A percentile compares a stretch with the other conserved stretches of the same genome.
phyloP scores from a whole-genome alignment of 2,888 invertebrate species.

The Drosophila gaucha region DNA sequence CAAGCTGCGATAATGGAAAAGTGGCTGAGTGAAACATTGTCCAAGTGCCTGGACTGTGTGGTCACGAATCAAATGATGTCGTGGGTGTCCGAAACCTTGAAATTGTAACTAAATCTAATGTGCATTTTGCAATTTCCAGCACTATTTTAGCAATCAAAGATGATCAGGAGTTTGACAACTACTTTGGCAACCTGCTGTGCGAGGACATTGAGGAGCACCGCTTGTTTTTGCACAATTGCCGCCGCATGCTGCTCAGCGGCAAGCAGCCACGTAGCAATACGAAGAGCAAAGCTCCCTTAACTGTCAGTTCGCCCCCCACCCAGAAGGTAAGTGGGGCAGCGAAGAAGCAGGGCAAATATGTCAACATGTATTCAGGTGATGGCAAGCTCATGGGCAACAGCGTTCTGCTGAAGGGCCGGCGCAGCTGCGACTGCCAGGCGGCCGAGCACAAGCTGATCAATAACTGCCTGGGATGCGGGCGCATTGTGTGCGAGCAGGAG shows the following conservation, averaged over 20 bases:
- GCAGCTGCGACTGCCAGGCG: conserved; percentile 96
- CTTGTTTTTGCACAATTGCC: conserved; percentile 88
- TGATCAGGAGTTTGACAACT: conserved; percentile 90
- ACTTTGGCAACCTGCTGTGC: conserved; percentile 91
- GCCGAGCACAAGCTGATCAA: conserved; percentile 94
- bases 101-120: not conserved
- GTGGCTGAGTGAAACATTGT: conserved; percentile 88
- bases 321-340: conserved; percentile 63
- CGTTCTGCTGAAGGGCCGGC: conserved; percentile 90
- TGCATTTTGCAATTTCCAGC: conserved; percentile 84
- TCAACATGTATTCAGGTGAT: conserved; percentile 90
- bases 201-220: conserved; percentile 88
- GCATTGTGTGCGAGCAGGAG: conserved; percentile 97
- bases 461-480: conserved; percentile 97
- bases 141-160: conserved; percentile 90
- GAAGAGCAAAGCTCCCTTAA: conserved; percentile 28
- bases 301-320: conserved; percentile 22
- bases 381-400: conserved; percentile 87
- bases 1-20: conserved; percentile 86
- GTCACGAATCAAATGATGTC: conserved; percentile 89
- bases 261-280: conserved; percentile 54
- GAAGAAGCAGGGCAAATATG: conserved; percentile 89
- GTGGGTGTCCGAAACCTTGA: conserved; percentile 84
- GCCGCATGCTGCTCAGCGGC: conserved; percentile 86
- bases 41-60: conserved; percentile 88